These are phyloP conservation scores for Mastomys natalensis DNA, from an alignment of 2,113 vertebrate species.

Conservation along the genomic window DNA sequence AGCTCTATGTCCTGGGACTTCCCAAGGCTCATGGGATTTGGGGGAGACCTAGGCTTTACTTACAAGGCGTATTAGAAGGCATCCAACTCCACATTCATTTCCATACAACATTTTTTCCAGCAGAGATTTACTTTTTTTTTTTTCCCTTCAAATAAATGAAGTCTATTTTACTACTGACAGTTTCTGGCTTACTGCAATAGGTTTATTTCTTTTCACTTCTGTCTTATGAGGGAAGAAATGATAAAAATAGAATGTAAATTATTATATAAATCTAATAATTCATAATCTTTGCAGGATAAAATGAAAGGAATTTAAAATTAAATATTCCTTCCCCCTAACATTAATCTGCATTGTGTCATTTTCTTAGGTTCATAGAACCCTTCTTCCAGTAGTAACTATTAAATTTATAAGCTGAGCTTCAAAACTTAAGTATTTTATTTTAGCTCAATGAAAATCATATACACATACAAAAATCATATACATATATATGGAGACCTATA, in stretches of 20 bases:
- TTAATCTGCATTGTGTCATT: conserved; percentile 10
- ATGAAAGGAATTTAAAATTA: not conserved
- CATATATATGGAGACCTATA: not conserved
- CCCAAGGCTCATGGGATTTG: not conserved
- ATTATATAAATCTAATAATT: conserved; percentile 50
- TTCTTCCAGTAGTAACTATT: not conserved
- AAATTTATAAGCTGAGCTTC: conserved; percentile 28
- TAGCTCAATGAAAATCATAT: conserved; percentile 29
- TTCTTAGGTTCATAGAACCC: not conserved
- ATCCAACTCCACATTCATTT: not conserved
- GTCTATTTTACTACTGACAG: not conserved
- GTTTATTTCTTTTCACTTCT: not conserved
- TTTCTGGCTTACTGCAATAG: not conserved
- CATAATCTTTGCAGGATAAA: conserved; percentile 3
- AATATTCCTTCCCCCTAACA: not conserved
- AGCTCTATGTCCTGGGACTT: conserved; percentile 16
- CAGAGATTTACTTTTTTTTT: conserved; percentile 45
- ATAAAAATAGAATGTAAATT: conserved; percentile 40
- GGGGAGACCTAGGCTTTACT: not conserved
- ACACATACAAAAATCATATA: not conserved
- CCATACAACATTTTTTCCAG: not conserved
- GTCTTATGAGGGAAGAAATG: not conserved
- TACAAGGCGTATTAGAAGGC: conserved; percentile 10
- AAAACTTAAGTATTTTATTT: conserved; percentile 48
- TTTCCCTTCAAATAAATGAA: not conserved